Conservation (phyloP, 53 echinoderm and acorn worm genomes). For the Arbacia lixula region DNA sequence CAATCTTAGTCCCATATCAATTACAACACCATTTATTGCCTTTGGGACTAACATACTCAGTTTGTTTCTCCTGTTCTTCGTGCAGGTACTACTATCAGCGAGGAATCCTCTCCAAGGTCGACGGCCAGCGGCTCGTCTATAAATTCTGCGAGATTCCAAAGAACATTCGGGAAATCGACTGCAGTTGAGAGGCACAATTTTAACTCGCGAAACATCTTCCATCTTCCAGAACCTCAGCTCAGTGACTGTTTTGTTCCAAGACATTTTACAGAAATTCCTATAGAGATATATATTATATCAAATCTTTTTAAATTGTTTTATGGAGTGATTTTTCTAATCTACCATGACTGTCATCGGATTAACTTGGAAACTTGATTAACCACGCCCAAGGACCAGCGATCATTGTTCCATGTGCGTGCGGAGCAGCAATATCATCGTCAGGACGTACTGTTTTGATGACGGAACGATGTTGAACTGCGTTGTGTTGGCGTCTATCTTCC, state of each 20-base stretch:
- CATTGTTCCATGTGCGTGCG: too few species aligned
- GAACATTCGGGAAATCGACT: constrained; percentile 94
- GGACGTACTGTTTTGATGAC: too few species aligned
- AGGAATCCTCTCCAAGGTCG: constrained; percentile 95
- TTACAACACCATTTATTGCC: too few species aligned
- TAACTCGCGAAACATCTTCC: neutral
- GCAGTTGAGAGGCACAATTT: constrained; percentile 79
- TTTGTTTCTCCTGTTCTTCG: neutral
- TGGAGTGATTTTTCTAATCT: too few species aligned
- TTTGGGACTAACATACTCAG: neutral
- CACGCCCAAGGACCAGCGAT: too few species aligned
- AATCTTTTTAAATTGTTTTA: too few species aligned
- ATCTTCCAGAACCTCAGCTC: constrained; percentile 24
- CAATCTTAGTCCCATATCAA: too few species aligned
- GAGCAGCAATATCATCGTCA: too few species aligned
- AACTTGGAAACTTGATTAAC: too few species aligned
- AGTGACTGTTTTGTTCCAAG: constrained; percentile 19
- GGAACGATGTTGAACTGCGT: too few species aligned
- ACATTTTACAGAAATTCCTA: constrained; percentile 39
- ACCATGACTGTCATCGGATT: too few species aligned
- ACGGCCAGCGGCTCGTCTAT: constrained; percentile 97
- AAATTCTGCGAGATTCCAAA: constrained; percentile 99
- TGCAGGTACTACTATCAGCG: constrained; percentile 96
- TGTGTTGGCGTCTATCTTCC: too few species aligned
- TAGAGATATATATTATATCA: constrained; percentile 17